Base-by-base conservation (phyloP, 1,140 invertebrate genomes). In the Cydia pomonella region DNA sequence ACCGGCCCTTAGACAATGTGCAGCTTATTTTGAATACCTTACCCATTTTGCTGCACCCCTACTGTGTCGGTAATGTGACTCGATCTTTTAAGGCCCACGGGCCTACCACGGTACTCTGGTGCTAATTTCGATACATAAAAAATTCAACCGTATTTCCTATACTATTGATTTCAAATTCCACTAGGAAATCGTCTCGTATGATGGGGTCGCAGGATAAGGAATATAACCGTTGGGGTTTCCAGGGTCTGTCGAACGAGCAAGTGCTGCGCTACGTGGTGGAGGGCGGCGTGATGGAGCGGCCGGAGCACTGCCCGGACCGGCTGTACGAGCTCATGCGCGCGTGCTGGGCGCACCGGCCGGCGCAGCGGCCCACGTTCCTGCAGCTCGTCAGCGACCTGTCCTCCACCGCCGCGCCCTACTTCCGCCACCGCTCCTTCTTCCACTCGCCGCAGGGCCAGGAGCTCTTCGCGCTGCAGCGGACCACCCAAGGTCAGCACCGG, bases 301-400 rank as follows among this genome's bases (percentile, higher is more conserved):
- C 98, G 0, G 97, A 98, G 86, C 97, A 98, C 84, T 99, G 98
- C 93, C 98, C 98, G 0, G 96, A 98, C 76, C 95, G 96, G 80
- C 92, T 99, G 81, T 98, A 97, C 89, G 93, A 95, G 72, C 90
- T 99, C 41, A 99, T 99, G 98, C 94, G 95, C 74, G 92, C 94
- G 59, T 99, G 98, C 84, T 99, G 98, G 98, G 80, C 85, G 80
- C 96, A 96, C 84, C 95, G 96, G 82, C 94, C 96, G 6, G 93
- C 94, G 27, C 92, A 93, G 27, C 93, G 98, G 71, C 98, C 98
- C 18, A 95, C 96, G 73, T 99, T 99, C 92, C 93, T 97, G 73
- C 95, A 97, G 72, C 95, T 98, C 10, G 95, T 97, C 63, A 92
- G 93, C 10, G 89, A 95, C 79, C 91, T 98, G 75, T 88, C 96